phyloP scores from a whole-genome alignment of 2,888 invertebrate species.

The Blastobasis adustella region DNA sequence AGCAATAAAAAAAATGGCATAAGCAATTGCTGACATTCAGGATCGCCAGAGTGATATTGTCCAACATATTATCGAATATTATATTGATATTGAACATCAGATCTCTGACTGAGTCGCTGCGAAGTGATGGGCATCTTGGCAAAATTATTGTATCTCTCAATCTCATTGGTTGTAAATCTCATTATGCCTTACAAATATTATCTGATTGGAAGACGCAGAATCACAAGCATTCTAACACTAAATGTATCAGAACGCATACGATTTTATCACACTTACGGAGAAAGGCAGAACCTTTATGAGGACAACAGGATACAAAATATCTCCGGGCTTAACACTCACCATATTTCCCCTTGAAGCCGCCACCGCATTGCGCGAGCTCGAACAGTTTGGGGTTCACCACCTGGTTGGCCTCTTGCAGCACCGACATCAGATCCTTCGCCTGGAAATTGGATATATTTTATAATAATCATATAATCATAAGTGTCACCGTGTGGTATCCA shows the following conservation, averaged over 20 bases:
- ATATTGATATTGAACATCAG: too few relatives aligned
- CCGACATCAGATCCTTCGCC: slow-evolving; percentile 92
- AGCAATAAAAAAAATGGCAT: too few relatives aligned
- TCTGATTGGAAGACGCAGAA: background rate
- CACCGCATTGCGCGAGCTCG: slow-evolving; percentile 79
- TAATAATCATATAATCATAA: too few relatives aligned
- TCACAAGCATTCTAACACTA: background rate
- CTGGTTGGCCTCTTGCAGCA: slow-evolving; percentile 95
- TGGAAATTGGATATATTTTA: slow-evolving; percentile 15
- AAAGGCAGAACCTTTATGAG: background rate
- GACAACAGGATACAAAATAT: background rate
- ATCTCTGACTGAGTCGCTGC: too few relatives aligned
- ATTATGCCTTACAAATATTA: background rate
- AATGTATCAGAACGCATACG: background rate
- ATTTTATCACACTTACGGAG: background rate
- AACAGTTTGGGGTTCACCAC: slow-evolving; percentile 91
- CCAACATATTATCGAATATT: too few relatives aligned
- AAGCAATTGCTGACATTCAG: too few relatives aligned
- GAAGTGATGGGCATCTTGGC: too few relatives aligned
- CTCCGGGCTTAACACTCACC: slow-evolving; percentile 29
- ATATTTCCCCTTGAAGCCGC: slow-evolving; percentile 67
- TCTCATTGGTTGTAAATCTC: too few relatives aligned
- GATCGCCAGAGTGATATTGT: too few relatives aligned
- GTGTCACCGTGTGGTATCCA: too few relatives aligned
- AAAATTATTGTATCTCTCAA: too few relatives aligned